Percentiles rank a stretch among this genome's conserved stretches.
Conservation (phyloP, 1,140 invertebrate genomes). For the Caenorhabditis brenneri region DNA sequence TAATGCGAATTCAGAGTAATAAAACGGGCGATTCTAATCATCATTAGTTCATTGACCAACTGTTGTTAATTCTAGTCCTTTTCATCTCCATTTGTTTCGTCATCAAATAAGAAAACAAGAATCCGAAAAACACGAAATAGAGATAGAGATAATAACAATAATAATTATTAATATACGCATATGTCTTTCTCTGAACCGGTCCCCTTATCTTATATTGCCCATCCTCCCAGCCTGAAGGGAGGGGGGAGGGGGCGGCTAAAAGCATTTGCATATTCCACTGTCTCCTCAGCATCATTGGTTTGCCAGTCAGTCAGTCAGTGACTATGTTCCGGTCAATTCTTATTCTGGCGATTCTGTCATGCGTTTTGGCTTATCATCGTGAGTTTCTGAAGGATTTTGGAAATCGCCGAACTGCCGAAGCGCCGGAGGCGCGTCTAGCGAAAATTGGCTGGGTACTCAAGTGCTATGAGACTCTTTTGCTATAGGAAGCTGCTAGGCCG, state of each 20-base stretch:
- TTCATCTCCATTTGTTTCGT: not conserved
- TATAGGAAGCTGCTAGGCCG: no score
- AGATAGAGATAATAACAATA: conserved; percentile 10
- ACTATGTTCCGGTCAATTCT: conserved; percentile 35
- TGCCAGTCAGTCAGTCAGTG: not conserved
- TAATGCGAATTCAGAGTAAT: not conserved
- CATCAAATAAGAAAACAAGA: conserved; percentile 5
- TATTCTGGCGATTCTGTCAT: conserved; percentile 35
- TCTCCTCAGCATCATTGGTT: not conserved
- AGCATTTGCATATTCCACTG: conserved; percentile 35
- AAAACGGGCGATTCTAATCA: not conserved
- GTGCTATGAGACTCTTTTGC: no score
- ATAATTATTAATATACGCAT: conserved; percentile 30
- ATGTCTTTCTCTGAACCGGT: not conserved
- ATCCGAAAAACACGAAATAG: conserved; percentile 30
- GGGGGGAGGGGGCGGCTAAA: no score
- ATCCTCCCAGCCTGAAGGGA: not conserved
- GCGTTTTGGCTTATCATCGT: conserved; percentile 61
- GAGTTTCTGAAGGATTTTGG: conserved; percentile 26
- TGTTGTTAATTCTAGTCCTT: not conserved
- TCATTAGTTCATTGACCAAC: conserved; percentile 19
- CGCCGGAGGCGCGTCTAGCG: no score
- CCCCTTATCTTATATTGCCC: conserved; percentile 17
- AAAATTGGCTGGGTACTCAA: no score
- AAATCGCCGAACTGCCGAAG: no score